These are phyloP conservation scores for Parthenolecanium corni DNA, from an alignment of 2,888 invertebrate species.

Conservation along the genomic window DNA sequence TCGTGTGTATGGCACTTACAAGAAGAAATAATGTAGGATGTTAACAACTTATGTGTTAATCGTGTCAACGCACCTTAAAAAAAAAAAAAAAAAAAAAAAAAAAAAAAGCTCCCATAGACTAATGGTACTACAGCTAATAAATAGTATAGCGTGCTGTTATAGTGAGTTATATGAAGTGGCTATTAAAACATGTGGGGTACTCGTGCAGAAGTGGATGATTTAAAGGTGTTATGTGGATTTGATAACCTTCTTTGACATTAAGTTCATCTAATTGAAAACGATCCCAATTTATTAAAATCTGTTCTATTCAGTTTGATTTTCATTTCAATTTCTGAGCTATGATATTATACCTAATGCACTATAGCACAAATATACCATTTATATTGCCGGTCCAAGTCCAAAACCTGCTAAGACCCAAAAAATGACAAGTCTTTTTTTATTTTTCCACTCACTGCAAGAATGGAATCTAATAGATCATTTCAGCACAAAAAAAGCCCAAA, in stretches of 20 bases:
- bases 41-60: not conserved
- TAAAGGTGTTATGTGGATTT: slow-evolving; percentile 7
- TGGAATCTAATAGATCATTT: too few species aligned
- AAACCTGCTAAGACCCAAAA: too few species aligned
- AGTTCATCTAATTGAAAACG: slow-evolving; percentile 17
- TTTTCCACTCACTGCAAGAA: too few species aligned
- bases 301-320: not conserved
- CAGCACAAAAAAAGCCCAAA: too few species aligned
- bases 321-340: not conserved
- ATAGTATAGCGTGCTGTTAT: not conserved
- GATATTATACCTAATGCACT: too few species aligned
- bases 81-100: not conserved
- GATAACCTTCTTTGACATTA: slow-evolving; percentile 6
- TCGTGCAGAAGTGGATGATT: slow-evolving; percentile 18
- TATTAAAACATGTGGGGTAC: slow-evolving; percentile 19
- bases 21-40: not conserved
- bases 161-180: not conserved
- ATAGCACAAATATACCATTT: too few species aligned
- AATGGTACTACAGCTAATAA: not conserved
- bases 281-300: not conserved
- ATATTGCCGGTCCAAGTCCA: too few species aligned
- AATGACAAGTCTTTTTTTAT: too few species aligned
- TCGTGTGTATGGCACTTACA: not conserved
- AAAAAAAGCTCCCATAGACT: too few species aligned
- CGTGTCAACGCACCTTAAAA: not conserved